Base-by-base conservation (phyloP, 2,113 vertebrate genomes). In the Sebastes fasciatus region DNA sequence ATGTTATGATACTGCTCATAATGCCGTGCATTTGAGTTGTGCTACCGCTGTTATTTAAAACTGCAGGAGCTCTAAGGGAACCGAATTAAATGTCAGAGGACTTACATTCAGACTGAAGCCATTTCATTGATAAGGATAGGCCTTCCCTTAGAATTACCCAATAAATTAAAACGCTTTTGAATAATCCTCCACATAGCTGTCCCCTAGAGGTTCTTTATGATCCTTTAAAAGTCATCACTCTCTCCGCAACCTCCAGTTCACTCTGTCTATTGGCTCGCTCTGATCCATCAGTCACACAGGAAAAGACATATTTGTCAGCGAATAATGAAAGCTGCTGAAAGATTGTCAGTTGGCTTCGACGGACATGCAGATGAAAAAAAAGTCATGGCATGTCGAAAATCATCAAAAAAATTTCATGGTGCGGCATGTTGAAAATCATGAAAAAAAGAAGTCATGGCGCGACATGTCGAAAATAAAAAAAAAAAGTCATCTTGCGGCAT, bases 131-230 rank as follows among this genome's bases (percentile, higher is more conserved):
- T 94, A 90, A 95, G 88, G 87, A 88, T 84, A 92, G 82, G 51
- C 86, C 73, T 93, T 92, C 74, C 77, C 54, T 79, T 78, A 61
- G 77, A 95, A 92, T 93, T 88, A 91, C 85, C 86, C 85, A 85
- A 95, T 94, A 93, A 91, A 95, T 94, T 92, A 93, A 92, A 93
- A 92, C 69, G 71, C 84, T 89, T 93, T 92, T 93, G 89, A 92
- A 93, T 95, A 93, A 93, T 94, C 86, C 85, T 79, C 84, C 45
- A 65, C 71, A 73, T 74, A 88, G 87, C 89, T 79, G 71, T 92
- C 88, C 92, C 93, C 92, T 14, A 23, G 80, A 91, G 91, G 84
- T 93, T 90, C 83, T 94, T 94, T 94, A 95, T 91, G 93, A 91
- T 88, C 88, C 84, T 91, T 93, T 92, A 91, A 93, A 91, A 93